Conservation (phyloP, 53 echinoderm and acorn worm genomes). For the Temnopleurus reevesii region DNA sequence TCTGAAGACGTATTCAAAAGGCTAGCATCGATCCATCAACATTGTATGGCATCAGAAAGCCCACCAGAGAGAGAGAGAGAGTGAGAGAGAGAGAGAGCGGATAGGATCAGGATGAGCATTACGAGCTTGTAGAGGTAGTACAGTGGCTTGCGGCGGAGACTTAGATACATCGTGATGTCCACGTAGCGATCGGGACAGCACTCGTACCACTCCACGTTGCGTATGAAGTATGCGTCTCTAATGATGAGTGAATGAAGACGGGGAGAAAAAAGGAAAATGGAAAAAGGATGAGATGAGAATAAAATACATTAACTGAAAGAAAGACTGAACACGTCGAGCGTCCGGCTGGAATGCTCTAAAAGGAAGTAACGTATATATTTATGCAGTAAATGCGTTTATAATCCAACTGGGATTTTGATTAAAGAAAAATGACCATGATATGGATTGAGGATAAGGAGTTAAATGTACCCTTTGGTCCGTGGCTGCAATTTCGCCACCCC, state of each 20-base stretch:
- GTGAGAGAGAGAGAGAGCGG: neutral
- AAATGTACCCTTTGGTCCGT: no score
- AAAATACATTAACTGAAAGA: neutral
- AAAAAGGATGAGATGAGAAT: neutral
- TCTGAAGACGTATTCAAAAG: conserved; percentile 3
- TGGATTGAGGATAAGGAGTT: no score
- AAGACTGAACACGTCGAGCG: no score
- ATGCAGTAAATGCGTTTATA: no score
- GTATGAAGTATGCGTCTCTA: neutral
- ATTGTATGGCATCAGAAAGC: conserved; percentile 98
- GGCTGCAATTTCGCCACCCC: no score
- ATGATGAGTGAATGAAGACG: neutral
- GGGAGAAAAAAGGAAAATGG: neutral
- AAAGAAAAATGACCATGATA: no score
- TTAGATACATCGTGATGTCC: conserved; percentile 84
- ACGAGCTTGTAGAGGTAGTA: conserved; percentile 98
- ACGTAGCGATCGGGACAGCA: conserved; percentile 64
- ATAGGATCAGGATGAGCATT: conserved; percentile 66
- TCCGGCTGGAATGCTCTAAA: no score
- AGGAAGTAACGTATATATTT: no score
- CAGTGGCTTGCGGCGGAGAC: conserved; percentile 82
- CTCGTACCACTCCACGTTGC: no score
- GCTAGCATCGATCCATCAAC: conserved; percentile 96
- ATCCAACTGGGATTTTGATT: no score
- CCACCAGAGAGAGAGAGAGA: conserved; percentile 5